phyloP scores from a whole-genome alignment of 2,888 invertebrate genomes.

The Eupelmus urozonus region DNA sequence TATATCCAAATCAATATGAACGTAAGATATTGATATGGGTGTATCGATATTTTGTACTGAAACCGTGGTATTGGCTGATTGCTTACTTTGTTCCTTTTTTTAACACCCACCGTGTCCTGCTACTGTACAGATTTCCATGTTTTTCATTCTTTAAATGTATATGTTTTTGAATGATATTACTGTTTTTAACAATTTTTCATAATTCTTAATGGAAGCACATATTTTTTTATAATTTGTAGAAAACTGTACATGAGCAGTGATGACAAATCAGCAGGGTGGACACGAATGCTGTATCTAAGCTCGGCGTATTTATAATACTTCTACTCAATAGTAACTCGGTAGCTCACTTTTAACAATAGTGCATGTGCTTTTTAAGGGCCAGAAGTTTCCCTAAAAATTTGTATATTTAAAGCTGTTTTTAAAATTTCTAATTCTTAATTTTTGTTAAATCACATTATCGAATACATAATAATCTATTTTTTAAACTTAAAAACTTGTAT shows the following conservation, averaged over 20 bases:
- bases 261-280: slow-evolving; percentile 71
- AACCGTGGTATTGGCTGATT: slow-evolving; percentile 77
- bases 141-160: slow-evolving; percentile 13
- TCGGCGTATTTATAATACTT: slow-evolving; percentile 76
- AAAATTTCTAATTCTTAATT: neutral
- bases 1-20: slow-evolving; percentile 76
- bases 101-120: slow-evolving; percentile 64
- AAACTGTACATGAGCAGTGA: slow-evolving; percentile 63
- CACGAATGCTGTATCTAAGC: slow-evolving; percentile 77
- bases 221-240: slow-evolving; percentile 11
- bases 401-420: neutral
- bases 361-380: slow-evolving; percentile 73
- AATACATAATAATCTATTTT: neutral
- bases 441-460: neutral
- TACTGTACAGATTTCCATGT: slow-evolving; percentile 62
- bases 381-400: slow-evolving; percentile 67
- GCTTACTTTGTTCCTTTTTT: slow-evolving; percentile 74
- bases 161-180: neutral
- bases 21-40: slow-evolving; percentile 76
- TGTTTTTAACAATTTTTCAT: slow-evolving; percentile 12
- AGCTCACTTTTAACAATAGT: slow-evolving; percentile 78
- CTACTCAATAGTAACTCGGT: slow-evolving; percentile 74
- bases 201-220: slow-evolving; percentile 15
- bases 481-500: neutral
- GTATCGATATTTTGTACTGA: slow-evolving; percentile 74